Base-by-base conservation (phyloP, 2,888 invertebrate species). In the Drosophila koepferae region DNA sequence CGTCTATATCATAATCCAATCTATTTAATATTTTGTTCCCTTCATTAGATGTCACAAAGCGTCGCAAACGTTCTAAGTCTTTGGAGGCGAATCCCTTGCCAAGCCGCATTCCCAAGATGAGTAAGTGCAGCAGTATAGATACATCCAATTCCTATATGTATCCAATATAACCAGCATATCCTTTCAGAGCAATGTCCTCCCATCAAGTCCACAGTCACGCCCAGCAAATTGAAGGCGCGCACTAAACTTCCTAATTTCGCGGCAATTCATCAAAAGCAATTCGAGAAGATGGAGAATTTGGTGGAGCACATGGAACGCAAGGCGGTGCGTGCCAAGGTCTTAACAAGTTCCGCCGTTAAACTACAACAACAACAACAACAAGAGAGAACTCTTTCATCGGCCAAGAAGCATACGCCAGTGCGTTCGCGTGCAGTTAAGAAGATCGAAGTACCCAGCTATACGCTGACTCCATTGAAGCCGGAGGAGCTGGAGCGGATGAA, bases 221-320 rank as follows among this genome's bases (percentile, higher is more conserved):
- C 87, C 87, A 59, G 65, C 46, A 71, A 86, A 2, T 82, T 83
- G 2, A 63, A 81, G 16, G 51, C 87, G 0, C 93, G 94, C 53
- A 95, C 93, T 7, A 95, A 95, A 92, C 91, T 96, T 89, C 96
- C 96, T 0, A 95, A 96, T 92, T 96, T 96, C 91, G 94, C 95
- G 0, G 94, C 95, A 6, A 94, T 96, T 60, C 96, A 96, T 87
- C 94, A 95, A 90, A 94, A 94, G 82, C 94, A 94, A 61, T 96
- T 95, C 85, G 94, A 94, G 36, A 94, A 94, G 92, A 95, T 96
- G 95, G 96, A 96, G 93, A 95, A 95, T 16, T 90, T 96, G 18
- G 92, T 94, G 48, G 95, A 96, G 85, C 94, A 95, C 86, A 94
- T 95, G 2, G 88, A 91, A 23, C 90, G 94, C 0, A 94, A 93